phyloP scores from a whole-genome alignment of 1,140 invertebrate genomes.

The Limonius californicus region DNA sequence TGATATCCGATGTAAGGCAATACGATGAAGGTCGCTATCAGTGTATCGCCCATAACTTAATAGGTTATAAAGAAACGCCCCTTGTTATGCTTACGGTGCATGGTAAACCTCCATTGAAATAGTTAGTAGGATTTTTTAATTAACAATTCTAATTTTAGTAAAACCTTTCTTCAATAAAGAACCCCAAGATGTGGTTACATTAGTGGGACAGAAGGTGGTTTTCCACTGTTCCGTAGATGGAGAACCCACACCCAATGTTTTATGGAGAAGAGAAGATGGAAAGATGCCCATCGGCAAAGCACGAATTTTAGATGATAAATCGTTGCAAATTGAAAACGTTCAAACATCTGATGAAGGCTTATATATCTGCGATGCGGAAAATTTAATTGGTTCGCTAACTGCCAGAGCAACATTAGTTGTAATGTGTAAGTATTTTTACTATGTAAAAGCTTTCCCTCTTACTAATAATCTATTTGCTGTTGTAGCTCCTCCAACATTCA shows the following conservation, averaged over 20 bases:
- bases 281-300: conserved; percentile 74
- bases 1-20: conserved; percentile 77
- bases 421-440: conserved; percentile 62
- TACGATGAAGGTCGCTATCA: conserved; percentile 82
- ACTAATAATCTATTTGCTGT: conserved; percentile 30
- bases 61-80: conserved; percentile 70
- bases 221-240: conserved; percentile 88
- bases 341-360: conserved; percentile 73
- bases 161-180: conserved; percentile 84
- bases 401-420: conserved; percentile 71
- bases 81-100: conserved; percentile 77
- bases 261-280: conserved; percentile 85
- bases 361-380: conserved; percentile 78
- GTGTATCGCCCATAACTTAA: conserved; percentile 82
- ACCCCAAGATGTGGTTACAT: conserved; percentile 78
- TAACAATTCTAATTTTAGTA: conserved; percentile 55
- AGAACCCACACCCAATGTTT: conserved; percentile 81
- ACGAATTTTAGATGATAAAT: conserved; percentile 70
- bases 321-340: conserved; percentile 69
- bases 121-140: no score
- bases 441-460: no score
- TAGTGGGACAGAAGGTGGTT: conserved; percentile 73
- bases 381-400: conserved; percentile 70
- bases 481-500: conserved; percentile 75
- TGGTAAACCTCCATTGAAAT: no score